Percentiles rank a stretch among this genome's conserved stretches.
Evolutionary conservation across 2,113 vertebrate genomes (phyloP).

Genomic region (Aythya baeri): DNA sequence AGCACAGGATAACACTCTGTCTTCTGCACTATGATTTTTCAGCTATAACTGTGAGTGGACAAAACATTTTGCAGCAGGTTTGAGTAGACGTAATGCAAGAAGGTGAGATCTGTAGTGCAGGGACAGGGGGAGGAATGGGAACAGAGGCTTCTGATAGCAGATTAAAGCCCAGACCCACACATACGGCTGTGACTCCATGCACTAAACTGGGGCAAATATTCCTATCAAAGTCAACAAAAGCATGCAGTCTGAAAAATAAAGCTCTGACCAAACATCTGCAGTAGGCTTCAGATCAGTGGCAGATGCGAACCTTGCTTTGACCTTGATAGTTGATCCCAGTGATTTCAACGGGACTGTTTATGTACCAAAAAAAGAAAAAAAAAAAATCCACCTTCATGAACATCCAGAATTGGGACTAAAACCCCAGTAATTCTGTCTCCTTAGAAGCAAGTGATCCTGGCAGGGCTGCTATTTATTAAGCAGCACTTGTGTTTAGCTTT

Average conservation of each 20-base stretch:
- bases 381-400: neutral
- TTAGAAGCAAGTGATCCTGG: neutral
- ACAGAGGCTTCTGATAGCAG: neutral
- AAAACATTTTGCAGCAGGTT: neutral
- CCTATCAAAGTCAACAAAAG: neutral
- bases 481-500: neutral
- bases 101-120: neutral
- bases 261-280: neutral
- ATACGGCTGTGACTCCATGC: neutral
- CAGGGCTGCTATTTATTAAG: neutral
- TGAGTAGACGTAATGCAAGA: neutral
- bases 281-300: neutral
- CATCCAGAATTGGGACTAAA: accelerated
- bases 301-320: neutral
- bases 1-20: neutral
- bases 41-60: neutral
- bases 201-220: neutral
- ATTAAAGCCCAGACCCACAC: neutral
- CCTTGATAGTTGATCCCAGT: neutral
- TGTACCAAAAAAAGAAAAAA: neutral
- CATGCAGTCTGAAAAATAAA: neutral
- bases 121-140: neutral
- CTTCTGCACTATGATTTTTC: neutral
- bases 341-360: neutral
- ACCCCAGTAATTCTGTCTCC: neutral